Percentiles rank a stretch among this genome's conserved stretches.
Evolutionary conservation across 2,888 invertebrate genomes (phyloP).

Genomic region (Hesperia comma): DNA sequence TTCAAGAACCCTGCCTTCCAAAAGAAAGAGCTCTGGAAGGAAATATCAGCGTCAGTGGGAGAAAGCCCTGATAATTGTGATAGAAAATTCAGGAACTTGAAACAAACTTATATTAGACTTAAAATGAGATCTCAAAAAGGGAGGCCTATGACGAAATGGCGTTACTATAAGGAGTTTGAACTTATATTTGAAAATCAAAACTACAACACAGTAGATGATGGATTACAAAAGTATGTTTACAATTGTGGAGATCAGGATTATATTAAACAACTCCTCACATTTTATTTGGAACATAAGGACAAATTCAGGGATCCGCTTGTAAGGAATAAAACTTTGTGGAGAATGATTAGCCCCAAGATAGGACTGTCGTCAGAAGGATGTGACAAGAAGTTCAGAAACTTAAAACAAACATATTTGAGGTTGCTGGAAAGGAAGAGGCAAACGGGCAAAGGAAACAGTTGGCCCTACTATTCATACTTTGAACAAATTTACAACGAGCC

Average conservation of each 20-base stretch:
- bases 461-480: conserved; percentile 74
- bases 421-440: conserved; percentile 61
- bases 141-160: conserved; percentile 66
- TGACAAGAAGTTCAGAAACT: conserved; percentile 72
- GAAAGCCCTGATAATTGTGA: conserved; percentile 65
- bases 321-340: conserved; percentile 71
- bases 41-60: conserved; percentile 63
- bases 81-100: conserved; percentile 75
- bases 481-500: conserved; percentile 68
- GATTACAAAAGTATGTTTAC: conserved; percentile 43
- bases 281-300: conserved; percentile 68
- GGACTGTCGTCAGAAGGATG: conserved; percentile 70
- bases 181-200: conserved; percentile 55
- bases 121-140: conserved; percentile 62
- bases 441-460: conserved; percentile 62
- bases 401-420: conserved; percentile 74
- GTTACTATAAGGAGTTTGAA: conserved; percentile 73
- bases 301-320: conserved; percentile 67
- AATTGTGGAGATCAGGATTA: conserved; percentile 61
- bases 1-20: conserved; percentile 69
- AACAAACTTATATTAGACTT: conserved; percentile 71
- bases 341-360: conserved; percentile 59
- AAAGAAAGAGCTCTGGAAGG: conserved; percentile 75
- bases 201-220: conserved; percentile 43
- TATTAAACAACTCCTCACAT: conserved; percentile 65